Conservation (phyloP, 2,113 vertebrate species). For the Piprites chloris region DNA sequence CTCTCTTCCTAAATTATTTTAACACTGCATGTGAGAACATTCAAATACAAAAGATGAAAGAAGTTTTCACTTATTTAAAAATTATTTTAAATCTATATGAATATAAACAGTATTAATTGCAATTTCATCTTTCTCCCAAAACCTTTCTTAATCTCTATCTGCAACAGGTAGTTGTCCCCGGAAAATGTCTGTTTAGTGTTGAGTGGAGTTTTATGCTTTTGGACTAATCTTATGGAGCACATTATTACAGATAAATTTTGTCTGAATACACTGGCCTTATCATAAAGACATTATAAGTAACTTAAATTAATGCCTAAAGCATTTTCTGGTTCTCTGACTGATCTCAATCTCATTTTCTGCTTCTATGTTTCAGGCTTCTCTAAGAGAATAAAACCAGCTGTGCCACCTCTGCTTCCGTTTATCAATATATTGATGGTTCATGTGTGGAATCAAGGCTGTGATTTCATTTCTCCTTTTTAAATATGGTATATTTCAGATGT, state of each 20-base stretch:
- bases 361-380: not conserved
- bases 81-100: not conserved
- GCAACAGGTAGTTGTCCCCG: not conserved
- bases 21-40: not conserved
- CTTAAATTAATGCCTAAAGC: not conserved
- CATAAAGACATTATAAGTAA: not conserved
- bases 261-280: not conserved
- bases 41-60: not conserved
- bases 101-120: not conserved
- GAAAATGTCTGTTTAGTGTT: not conserved
- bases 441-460: not conserved
- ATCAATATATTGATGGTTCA: not conserved
- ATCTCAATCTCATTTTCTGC: not conserved
- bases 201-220: not conserved
- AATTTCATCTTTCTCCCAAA: not conserved
- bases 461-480: not conserved
- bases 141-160: not conserved
- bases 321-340: not conserved
- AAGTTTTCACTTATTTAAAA: not conserved
- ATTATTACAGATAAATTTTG: not conserved
- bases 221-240: not conserved
- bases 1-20: not conserved
- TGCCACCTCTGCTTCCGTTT: not conserved
- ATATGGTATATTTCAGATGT: not conserved
- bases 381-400: not conserved